A percentile compares a stretch with the other conserved stretches of the same genome.
Evolutionary conservation across 2,797 vertebrate genomes (phyloP).

Genomic region (Meriones psammophilus): DNA sequence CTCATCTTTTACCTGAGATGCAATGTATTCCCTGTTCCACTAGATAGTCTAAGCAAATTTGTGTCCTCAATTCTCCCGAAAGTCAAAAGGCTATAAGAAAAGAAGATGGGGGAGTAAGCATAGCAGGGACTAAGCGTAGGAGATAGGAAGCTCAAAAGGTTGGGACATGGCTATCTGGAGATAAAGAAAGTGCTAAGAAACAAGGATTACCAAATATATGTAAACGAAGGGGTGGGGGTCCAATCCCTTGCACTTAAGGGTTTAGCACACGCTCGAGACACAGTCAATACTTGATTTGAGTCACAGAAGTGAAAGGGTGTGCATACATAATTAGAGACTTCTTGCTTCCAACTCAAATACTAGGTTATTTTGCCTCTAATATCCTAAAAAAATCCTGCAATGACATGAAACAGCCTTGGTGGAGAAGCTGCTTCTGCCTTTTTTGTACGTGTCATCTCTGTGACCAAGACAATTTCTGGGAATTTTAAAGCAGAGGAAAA

Average conservation of each 20-base stretch:
- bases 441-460: neutral
- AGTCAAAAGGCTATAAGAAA: neutral
- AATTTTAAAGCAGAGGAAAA: slow-evolving; percentile 58
- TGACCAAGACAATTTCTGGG: neutral
- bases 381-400: neutral
- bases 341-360: slow-evolving; percentile 10
- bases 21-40: slow-evolving; percentile 38
- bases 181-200: slow-evolving; percentile 59
- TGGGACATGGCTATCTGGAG: neutral
- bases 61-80: slow-evolving; percentile 1
- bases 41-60: slow-evolving; percentile 36
- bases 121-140: neutral
- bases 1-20: slow-evolving; percentile 67
- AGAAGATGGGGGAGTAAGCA: neutral
- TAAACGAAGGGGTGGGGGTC: neutral
- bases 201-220: neutral
- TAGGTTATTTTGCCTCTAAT: slow-evolving; percentile 33
- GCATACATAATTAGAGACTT: neutral
- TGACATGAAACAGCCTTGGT: slow-evolving; percentile 3
- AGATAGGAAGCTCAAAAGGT: slow-evolving; percentile 1
- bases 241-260: neutral
- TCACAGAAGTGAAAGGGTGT: slow-evolving; percentile 23
- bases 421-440: neutral
- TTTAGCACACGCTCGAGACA: neutral
- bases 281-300: slow-evolving; percentile 21